phyloP scores from a whole-genome alignment of 2,113 vertebrate species.

The Cepphus grylle region DNA sequence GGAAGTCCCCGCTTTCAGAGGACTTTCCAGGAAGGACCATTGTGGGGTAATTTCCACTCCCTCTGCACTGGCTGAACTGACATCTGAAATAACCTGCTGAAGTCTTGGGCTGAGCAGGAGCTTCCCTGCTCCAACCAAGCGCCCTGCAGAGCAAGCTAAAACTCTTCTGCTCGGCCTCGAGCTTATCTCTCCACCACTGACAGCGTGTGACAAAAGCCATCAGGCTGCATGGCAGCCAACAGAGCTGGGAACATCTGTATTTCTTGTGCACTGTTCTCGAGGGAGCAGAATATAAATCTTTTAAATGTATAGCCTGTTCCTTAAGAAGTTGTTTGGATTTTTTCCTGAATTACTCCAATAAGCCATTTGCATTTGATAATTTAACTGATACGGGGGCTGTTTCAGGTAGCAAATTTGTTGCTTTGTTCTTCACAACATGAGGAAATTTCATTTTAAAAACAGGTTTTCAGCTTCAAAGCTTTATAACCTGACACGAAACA shows the following conservation, averaged over 20 bases:
- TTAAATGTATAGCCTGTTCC: not conserved
- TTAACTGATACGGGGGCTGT: not conserved
- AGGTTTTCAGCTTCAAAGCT: conserved; percentile 28
- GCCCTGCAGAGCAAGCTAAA: not conserved
- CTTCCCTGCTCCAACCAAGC: not conserved
- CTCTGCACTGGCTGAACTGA: not conserved
- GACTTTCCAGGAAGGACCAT: conserved; percentile 19
- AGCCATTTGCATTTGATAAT: not conserved
- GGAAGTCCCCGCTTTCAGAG: conserved; percentile 13
- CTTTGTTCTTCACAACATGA: not conserved
- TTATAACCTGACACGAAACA: not conserved
- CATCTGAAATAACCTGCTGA: not conserved
- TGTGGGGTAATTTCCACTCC: conserved; percentile 3
- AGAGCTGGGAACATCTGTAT: not conserved
- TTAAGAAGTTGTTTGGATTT: not conserved
- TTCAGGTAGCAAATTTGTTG: conserved; percentile 7
- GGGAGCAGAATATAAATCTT: not conserved
- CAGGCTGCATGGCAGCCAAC: not conserved
- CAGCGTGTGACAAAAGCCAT: not conserved
- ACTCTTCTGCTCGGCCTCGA: not conserved
- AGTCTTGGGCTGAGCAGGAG: not conserved
- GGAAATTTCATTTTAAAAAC: conserved; percentile 26
- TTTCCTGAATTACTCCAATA: not conserved
- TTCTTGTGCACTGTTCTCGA: not conserved
- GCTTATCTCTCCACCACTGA: not conserved